phyloP scores from a whole-genome alignment of 1,140 invertebrate species.

The Heliconius hewitsoni region DNA sequence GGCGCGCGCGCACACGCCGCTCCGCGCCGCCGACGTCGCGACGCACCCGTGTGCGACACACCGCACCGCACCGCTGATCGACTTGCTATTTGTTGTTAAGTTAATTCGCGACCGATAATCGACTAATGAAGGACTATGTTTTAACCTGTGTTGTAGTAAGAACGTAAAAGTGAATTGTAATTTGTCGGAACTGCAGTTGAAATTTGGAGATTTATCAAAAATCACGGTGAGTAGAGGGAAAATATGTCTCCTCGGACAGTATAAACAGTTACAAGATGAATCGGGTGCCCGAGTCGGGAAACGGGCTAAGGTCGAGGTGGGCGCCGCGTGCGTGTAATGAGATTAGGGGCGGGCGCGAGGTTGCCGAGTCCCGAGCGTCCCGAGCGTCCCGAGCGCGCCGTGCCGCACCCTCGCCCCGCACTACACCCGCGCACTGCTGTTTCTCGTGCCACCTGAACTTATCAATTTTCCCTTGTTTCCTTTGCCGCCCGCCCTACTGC shows the following conservation, averaged over 20 bases:
- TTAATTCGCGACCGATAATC: slow-evolving; percentile 22
- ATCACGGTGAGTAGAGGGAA: slow-evolving; percentile 35
- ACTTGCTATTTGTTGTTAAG: slow-evolving; percentile 22
- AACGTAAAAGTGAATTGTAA: slow-evolving; percentile 22
- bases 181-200: slow-evolving; percentile 25
- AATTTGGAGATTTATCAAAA: slow-evolving; percentile 18
- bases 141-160: slow-evolving; percentile 24
- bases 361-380: slow-evolving; percentile 36
- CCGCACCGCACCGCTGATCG: slow-evolving; percentile 42
- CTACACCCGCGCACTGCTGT: slow-evolving; percentile 27
- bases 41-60: slow-evolving; percentile 66
- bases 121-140: slow-evolving; percentile 20
- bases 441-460: slow-evolving; percentile 31
- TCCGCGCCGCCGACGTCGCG: slow-evolving; percentile 75
- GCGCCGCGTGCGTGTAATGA: slow-evolving; percentile 63
- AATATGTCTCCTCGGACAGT: slow-evolving; percentile 18
- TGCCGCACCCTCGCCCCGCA: slow-evolving; percentile 40
- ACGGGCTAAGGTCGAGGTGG: slow-evolving; percentile 58
- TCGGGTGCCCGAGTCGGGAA: slow-evolving; percentile 49
- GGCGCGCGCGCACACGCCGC: slow-evolving; percentile 69
- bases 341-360: slow-evolving; percentile 62
- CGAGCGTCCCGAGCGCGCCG: slow-evolving; percentile 40
- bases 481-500: slow-evolving; percentile 57
- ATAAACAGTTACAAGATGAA: slow-evolving; percentile 37
- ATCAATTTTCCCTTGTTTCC: slow-evolving; percentile 43